Conservation (phyloP, 2,888 invertebrate species). For the Pseudeuparius sepicola region DNA sequence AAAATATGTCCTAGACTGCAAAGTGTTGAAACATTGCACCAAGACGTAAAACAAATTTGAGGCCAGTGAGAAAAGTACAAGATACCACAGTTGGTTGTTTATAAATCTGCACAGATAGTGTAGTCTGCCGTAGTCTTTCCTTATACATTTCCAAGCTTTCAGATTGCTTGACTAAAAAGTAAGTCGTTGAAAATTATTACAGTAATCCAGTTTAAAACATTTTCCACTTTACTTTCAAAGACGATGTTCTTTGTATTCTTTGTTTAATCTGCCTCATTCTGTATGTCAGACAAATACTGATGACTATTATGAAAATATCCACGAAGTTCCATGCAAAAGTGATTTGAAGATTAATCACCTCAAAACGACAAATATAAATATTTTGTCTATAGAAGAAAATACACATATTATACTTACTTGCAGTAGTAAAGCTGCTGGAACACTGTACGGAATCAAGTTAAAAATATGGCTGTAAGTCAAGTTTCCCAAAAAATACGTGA, state of each 20-base stretch:
- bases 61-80: slow-evolving; percentile 56
- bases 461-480: slow-evolving; percentile 21
- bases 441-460: slow-evolving; percentile 18
- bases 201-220: background rate
- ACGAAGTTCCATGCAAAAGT: slow-evolving; percentile 62
- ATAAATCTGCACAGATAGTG: slow-evolving; percentile 49
- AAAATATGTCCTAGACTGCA: slow-evolving; percentile 35
- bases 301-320: slow-evolving; percentile 57
- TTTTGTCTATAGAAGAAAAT: slow-evolving; percentile 1
- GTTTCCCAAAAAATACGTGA: slow-evolving; percentile 21
- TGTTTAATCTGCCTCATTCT: slow-evolving; percentile 44
- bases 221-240: too few species aligned
- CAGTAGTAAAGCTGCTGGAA: slow-evolving; percentile 18
- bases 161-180: too few species aligned
- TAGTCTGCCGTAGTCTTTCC: slow-evolving; percentile 55
- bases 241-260: slow-evolving; percentile 19
- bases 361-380: too few species aligned
- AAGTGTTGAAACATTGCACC: slow-evolving; percentile 55
- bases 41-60: slow-evolving; percentile 66
- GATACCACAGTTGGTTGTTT: slow-evolving; percentile 50
- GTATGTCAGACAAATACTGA: slow-evolving; percentile 55
- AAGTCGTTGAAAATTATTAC: too few species aligned
- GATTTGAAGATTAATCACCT: too few species aligned
- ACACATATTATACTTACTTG: slow-evolving; percentile 18
- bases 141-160: slow-evolving; percentile 52